Evolutionary conservation across 2,888 invertebrate genomes (phyloP), one percentile per base, ranked within the genome.

Genomic region (Dolichopus griseipennis): DNA sequence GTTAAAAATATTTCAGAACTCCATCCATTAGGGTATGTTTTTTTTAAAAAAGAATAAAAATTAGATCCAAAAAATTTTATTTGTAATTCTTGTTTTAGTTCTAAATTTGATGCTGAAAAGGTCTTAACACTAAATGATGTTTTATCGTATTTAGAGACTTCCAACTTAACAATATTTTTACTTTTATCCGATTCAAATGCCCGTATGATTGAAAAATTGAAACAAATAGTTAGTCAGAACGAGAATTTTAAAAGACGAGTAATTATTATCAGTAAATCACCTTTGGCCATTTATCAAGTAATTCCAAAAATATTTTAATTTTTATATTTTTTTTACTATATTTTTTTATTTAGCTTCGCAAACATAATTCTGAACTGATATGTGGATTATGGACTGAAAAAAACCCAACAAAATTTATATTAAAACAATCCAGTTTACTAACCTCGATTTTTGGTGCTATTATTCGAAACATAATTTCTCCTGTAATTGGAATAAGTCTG

Each of bases 321-420:
- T 27, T 65, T n/a, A 41, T 43, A 8, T 61, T 9, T 62, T 33
- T 61, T 65, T 22, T 66, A 64, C 27, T 27, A 27, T 27, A 5
- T 27, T 27, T 27, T 27, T 27, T 61, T 62, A 71, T 70, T 27
- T 64, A 79, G 81, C 72, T 82, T 63, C 78, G 81, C 4, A 82
- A 82, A 74, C 68, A 75, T 20, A 74, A 76, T 69, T 79, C 81
- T n/a, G 78, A 79, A 73, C 75, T 82, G 20, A 78, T 81, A 67
- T 81, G 81, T 70, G 81, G 80, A 1, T 75, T 81, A 12, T 82
- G 81, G 81, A 79, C 78, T 69, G 81, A 82, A 69, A 81, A 78
- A 69, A 76, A 77, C 9, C 71, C 80, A 66, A 74, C 78, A 65
- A 73, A 68, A 62, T 67, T 77, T n/a, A 73, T 81, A 67, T 76